These are phyloP conservation scores for Cyclophora albipunctata DNA, from an alignment of 2,888 invertebrate species.

Conservation along the genomic window DNA sequence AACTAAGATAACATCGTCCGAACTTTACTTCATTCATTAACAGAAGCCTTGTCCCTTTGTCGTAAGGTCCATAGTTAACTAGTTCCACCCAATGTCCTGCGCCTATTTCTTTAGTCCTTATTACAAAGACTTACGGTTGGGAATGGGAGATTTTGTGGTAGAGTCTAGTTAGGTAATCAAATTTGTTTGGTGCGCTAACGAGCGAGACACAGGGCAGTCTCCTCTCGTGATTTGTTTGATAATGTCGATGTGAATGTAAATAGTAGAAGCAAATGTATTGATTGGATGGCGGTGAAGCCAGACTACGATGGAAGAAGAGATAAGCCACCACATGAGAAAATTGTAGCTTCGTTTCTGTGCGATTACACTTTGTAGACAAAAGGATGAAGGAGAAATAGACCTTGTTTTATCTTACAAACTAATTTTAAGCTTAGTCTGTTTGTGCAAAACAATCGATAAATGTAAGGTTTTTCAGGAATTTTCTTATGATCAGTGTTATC, in stretches of 20 bases:
- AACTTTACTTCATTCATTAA: conserved; percentile 10
- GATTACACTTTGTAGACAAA: no score
- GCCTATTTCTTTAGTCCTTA: no score
- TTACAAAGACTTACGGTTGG: conserved; percentile 1
- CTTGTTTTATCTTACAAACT: no score
- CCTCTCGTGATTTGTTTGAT: conserved; percentile 48
- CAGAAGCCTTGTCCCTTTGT: conserved; percentile 5
- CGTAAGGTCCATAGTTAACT: not conserved
- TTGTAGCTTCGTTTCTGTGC: no score
- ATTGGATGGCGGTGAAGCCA: conserved; percentile 2
- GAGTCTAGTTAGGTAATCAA: conserved; percentile 64
- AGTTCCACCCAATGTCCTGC: no score
- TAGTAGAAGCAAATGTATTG: conserved; percentile 7
- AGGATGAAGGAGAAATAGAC: no score
- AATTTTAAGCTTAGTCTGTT: no score
- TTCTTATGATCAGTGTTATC: no score
- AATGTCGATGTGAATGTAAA: conserved; percentile 18
- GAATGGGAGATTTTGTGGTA: conserved; percentile 7
- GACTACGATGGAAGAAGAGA: conserved; percentile 3
- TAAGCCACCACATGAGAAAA: no score
- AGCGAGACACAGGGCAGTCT: conserved; percentile 38
- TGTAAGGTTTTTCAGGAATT: no score
- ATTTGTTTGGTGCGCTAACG: conserved; percentile 66
- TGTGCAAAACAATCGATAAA: no score
- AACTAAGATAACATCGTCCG: conserved; percentile 11